phyloP scores from a whole-genome alignment of 2,113 vertebrate genomes.

The Jaculus jaculus region DNA sequence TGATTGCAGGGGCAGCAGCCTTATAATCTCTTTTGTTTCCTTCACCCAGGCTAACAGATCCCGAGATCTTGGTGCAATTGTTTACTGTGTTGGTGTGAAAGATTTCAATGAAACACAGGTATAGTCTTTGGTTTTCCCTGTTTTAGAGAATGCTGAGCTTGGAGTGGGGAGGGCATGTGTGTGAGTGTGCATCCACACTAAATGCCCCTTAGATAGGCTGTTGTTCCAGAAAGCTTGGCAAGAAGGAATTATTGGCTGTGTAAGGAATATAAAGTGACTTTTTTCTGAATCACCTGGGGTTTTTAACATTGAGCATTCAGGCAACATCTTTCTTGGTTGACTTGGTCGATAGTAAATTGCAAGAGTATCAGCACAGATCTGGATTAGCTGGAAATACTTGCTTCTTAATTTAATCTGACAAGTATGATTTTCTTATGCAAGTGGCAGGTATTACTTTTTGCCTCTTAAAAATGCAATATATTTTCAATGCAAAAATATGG shows the following conservation, averaged over 20 bases:
- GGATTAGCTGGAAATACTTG: background rate
- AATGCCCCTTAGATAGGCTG: background rate
- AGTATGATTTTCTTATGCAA: slow-evolving; percentile 3
- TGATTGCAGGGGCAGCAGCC: background rate
- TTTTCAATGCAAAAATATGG: slow-evolving; percentile 23
- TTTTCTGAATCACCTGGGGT: background rate
- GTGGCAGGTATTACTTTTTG: background rate
- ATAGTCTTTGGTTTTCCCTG: background rate
- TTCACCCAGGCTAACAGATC: slow-evolving; percentile 94
- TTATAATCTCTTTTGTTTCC: slow-evolving; percentile 34
- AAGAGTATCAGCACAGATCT: background rate
- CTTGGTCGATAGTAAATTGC: background rate
- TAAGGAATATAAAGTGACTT: background rate
- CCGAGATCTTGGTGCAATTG: slow-evolving; percentile 94
- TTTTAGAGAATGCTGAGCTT: background rate
- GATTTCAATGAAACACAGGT: slow-evolving; percentile 99
- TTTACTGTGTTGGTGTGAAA: slow-evolving; percentile 98
- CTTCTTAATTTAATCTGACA: background rate
- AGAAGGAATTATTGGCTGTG: background rate
- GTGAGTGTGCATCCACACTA: background rate
- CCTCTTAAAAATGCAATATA: background rate
- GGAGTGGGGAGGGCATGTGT: background rate
- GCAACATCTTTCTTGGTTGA: background rate
- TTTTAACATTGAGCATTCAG: background rate
- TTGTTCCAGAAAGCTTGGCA: slow-evolving; percentile 35